Conservation (phyloP, 23 tunicate genomes). For the Trididemnum miniatum region DNA sequence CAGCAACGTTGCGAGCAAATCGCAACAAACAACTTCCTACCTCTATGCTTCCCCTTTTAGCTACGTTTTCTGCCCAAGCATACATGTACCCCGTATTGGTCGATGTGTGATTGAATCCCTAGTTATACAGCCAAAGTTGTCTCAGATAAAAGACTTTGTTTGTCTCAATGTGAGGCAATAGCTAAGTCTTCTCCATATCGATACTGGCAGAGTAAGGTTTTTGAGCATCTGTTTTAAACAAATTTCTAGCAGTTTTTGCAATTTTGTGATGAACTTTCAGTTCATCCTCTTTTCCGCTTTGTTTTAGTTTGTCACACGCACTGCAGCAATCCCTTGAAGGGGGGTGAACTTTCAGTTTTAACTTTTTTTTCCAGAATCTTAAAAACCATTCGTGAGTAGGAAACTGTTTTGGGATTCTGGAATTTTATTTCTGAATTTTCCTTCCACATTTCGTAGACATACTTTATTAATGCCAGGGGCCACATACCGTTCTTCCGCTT, state of each 20-base stretch:
- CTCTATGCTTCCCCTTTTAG: background rate
- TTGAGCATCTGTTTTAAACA: background rate
- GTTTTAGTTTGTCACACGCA: background rate
- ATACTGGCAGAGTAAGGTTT: no score
- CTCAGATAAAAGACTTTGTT: no score
- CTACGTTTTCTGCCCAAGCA: conserved; percentile 1
- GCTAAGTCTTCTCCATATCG: no score
- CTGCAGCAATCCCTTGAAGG: background rate
- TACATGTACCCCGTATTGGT: conserved; percentile 5
- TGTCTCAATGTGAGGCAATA: no score
- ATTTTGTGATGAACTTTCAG: background rate
- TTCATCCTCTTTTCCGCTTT: background rate
- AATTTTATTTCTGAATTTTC: no score
- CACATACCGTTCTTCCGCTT: background rate
- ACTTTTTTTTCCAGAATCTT: background rate
- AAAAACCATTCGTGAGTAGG: conserved; percentile 22
- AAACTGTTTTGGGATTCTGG: no score
- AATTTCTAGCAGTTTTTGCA: background rate
- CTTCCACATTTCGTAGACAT: no score
- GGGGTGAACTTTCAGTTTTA: background rate
- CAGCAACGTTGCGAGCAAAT: background rate
- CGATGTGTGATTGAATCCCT: no score
- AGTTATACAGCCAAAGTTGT: no score
- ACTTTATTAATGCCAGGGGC: background rate
- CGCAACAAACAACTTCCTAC: background rate